Evolutionary conservation across 1,140 invertebrate species (phyloP).

Genomic region (Cylas formicarius): DNA sequence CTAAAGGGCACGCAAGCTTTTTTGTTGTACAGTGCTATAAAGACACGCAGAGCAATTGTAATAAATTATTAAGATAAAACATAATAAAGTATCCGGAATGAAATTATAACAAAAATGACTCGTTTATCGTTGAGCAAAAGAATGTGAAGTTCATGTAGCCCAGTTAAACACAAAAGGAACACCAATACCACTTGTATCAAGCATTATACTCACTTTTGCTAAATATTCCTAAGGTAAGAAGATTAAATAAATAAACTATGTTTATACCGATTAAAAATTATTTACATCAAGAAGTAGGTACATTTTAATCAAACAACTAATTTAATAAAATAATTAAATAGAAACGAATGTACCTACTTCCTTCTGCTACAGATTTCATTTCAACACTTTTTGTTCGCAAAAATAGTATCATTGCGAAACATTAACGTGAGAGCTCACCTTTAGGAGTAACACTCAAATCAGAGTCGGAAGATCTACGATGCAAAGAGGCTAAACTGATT

Average conservation of each 20-base stretch:
- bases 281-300: neutral
- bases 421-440: conserved; percentile 51
- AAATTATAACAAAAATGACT: too few relatives aligned
- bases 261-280: conserved; percentile 2
- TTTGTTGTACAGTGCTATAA: too few relatives aligned
- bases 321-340: neutral
- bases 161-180: conserved; percentile 9
- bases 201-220: conserved; percentile 40
- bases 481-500: conserved; percentile 49
- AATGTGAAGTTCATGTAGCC: too few relatives aligned
- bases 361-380: too few relatives aligned
- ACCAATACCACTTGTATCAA: conserved; percentile 9
- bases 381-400: too few relatives aligned
- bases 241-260: conserved; percentile 9
- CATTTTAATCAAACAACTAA: conserved; percentile 2
- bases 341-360: too few relatives aligned
- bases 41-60: too few relatives aligned
- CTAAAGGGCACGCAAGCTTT: too few relatives aligned
- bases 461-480: conserved; percentile 83
- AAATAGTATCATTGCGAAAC: neutral
- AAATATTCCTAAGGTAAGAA: conserved; percentile 39
- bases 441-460: conserved; percentile 88
- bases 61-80: too few relatives aligned
- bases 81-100: too few relatives aligned
- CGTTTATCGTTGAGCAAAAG: too few relatives aligned